Evolutionary conservation across 2,888 invertebrate genomes (phyloP).

Genomic region (Drosophila phalerata): DNA sequence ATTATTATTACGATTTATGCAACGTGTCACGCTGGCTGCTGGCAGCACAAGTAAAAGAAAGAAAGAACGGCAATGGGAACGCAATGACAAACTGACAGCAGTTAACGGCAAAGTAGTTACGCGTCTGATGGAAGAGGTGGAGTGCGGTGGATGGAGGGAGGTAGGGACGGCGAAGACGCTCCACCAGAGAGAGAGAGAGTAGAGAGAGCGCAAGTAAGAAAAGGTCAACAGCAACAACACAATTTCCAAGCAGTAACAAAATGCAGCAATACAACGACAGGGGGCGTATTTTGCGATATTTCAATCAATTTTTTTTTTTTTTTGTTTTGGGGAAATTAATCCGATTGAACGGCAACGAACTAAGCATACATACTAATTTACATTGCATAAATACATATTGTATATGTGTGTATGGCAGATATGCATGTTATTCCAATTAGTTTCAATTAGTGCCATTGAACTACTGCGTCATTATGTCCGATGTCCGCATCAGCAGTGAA

Average conservation of each 20-base stretch:
- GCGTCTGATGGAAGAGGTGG: constrained; percentile 31
- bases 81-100: constrained; percentile 73
- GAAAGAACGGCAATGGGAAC: constrained; percentile 63
- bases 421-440: constrained; percentile 69
- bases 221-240: constrained; percentile 53
- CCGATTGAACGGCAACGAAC: constrained; percentile 28
- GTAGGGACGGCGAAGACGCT: constrained; percentile 19
- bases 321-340: constrained; percentile 30
- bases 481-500: constrained; percentile 26
- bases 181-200: constrained; percentile 25
- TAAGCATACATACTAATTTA: constrained; percentile 13
- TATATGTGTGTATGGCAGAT: constrained; percentile 17
- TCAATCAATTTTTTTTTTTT: constrained; percentile 16
- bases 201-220: constrained; percentile 41
- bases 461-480: constrained; percentile 66
- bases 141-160: not conserved
- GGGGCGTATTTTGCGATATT: constrained; percentile 64
- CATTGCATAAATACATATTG: constrained; percentile 22
- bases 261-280: constrained; percentile 32
- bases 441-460: constrained; percentile 75
- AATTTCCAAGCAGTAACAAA: constrained; percentile 21
- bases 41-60: constrained; percentile 28
- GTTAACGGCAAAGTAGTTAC: constrained; percentile 73
- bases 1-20: constrained; percentile 77
- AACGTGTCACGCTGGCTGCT: constrained; percentile 78